A percentile compares a stretch with the other conserved stretches of the same genome.
Evolutionary conservation across 2,113 vertebrate species (phyloP).

Genomic region (Tachysurus fulvidraco): DNA sequence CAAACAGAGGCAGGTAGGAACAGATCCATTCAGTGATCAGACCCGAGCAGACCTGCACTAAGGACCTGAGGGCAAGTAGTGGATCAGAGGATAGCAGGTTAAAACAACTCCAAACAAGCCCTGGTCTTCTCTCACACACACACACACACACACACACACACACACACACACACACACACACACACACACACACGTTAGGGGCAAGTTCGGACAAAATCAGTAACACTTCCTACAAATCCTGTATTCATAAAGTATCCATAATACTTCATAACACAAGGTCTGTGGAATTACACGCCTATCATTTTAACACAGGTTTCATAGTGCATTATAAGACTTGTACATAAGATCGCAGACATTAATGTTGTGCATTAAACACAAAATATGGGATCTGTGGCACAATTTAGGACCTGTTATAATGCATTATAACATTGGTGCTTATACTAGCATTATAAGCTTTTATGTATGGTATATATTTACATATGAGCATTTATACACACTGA

Average conservation of each 20-base stretch:
- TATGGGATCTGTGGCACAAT: neutral
- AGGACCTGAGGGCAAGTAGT: neutral
- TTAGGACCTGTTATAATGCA: neutral
- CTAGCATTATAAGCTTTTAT: no score
- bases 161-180: slow-evolving; percentile 24
- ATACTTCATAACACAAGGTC: neutral
- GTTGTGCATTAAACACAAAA: neutral
- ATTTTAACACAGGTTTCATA: neutral
- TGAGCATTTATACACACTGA: neutral
- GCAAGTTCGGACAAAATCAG: neutral
- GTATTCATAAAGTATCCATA: neutral
- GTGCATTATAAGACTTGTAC: neutral
- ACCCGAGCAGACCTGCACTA: slow-evolving; percentile 24
- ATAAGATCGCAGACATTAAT: neutral
- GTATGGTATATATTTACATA: neutral
- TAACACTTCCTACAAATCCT: neutral
- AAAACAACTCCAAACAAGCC: slow-evolving; percentile 10
- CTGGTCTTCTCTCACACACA: neutral
- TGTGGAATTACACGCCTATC: neutral
- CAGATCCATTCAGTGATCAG: slow-evolving; percentile 20
- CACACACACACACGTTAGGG: neutral
- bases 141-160: neutral
- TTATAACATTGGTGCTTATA: neutral
- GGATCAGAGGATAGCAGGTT: slow-evolving; percentile 18
- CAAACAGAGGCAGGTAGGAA: slow-evolving; percentile 26